Evolutionary conservation across 2,113 vertebrate species (phyloP), one percentile per base, ranked within the genome.

Genomic region (Pyrgilauda ruficollis): DNA sequence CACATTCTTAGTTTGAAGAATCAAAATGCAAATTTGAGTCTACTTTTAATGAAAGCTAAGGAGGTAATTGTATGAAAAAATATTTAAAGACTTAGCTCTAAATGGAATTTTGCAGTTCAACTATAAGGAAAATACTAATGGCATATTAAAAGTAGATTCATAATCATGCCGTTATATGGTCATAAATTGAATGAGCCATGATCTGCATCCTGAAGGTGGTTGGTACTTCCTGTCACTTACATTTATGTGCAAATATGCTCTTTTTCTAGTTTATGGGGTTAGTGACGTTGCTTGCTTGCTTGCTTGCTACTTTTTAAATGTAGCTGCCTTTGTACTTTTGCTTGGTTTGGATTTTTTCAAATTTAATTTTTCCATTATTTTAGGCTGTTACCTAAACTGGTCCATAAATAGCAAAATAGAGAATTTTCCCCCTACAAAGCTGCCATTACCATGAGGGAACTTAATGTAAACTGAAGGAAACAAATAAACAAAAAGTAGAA

Each of bases 221-320:
- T 43, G 28, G 8, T 44, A 33, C 9, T 47, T 52, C 6, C 3
- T 80, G 12, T 9, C 11, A 16, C 61, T 56, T 58, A 47, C 26
- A 52, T 10, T 73, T 30, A n/a, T 0, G 0, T n/a, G 27, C 3
- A 90, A 68, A 85, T 82, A 18, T 41, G 1, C 5, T 76, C 3
- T 56, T 84, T 58, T 70, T 1, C 2, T 59, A 82, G 11, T 47
- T 82, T 43, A 63, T 4, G 1, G 9, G 3, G 1, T 21, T 47
- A 33, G 3, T 67, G 44, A 2, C 17, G 28, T 50, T 70, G 3
- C 1, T 67, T 44, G 1, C 1, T 52, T 35, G 3, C 31, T 53
- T 47, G 3, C 6, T 67, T 62, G 4, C 4, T 61, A 27, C 9
- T 1, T 80, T 83, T 68, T n/a, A 35, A 8, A 5, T 15, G 12